A percentile compares a stretch with the other conserved stretches of the same genome.
Evolutionary conservation across 2,888 invertebrate species (phyloP).

Genomic region (Agonum fuliginosum): DNA sequence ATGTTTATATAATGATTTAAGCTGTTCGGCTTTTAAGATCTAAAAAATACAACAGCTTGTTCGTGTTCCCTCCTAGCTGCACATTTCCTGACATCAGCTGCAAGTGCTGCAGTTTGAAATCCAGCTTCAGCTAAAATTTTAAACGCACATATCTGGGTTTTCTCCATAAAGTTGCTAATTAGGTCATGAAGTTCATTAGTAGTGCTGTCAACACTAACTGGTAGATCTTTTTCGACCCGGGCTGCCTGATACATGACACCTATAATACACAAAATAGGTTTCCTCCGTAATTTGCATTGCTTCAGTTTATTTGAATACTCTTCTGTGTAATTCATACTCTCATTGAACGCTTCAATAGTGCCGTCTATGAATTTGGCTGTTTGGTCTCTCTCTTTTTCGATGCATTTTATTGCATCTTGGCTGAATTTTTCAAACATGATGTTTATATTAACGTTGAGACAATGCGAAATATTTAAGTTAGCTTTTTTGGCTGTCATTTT

Average conservation of each 20-base stretch:
- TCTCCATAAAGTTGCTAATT: background rate
- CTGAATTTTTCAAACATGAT: background rate
- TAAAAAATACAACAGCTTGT: no score
- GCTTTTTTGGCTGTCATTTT: no score
- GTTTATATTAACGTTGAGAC: no score
- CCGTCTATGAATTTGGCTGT: background rate
- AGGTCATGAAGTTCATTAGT: background rate
- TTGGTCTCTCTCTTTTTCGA: background rate
- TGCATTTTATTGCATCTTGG: background rate
- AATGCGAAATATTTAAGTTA: no score
- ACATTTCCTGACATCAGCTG: background rate
- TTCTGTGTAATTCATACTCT: background rate
- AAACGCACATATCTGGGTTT: background rate
- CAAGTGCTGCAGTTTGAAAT: background rate
- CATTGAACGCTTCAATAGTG: background rate
- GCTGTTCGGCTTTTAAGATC: no score
- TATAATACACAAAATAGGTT: background rate
- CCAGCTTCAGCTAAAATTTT: background rate
- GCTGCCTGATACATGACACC: background rate
- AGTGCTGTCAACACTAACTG: background rate
- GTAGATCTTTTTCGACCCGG: background rate
- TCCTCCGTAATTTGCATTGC: background rate
- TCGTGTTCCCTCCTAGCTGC: background rate
- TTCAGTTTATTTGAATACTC: background rate
- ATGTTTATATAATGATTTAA: no score